Evolutionary conservation across 2,888 invertebrate genomes (phyloP), one percentile per base, ranked within the genome.

Genomic region (Eurois occulta): DNA sequence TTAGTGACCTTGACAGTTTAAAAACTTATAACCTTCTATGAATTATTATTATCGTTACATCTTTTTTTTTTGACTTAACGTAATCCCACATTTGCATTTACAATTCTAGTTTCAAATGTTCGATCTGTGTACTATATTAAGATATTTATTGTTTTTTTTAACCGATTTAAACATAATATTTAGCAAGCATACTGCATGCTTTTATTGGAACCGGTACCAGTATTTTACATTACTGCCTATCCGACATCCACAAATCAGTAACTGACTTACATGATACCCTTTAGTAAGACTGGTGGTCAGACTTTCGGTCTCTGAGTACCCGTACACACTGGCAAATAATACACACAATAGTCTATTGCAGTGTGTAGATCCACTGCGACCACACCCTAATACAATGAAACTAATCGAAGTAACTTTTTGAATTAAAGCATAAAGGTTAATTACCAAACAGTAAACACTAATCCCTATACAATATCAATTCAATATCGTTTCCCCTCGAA

Each of bases 391-490:
- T 10, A 18, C 10, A 32, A 60, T 32, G 10, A 35, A 32, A 21
- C 60, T 62, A 62, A 62, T 62, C 32, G 60, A 62, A 35, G 21
- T 35, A 32, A 10, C 21, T 62, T 60, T 60, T 52, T 62, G 8
- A 76, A 82, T 46, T 8, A 46, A 58, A 46, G 1, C 13, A 67
- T 35, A 43, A 48, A 72, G 16, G 16, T 46, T 65, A 48, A 52
- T 72, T 52, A 65, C 52, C 46, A 72, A 38, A 16, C 28, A 60
- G 32, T 32, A 32, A 43, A 16, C 16, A 67, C 38, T 75, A 79
- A 72, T 83, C 38, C 55, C 38, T 32, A 32, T 4, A 60, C 32
- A 81, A 84, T 85, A 85, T 75, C 77, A 85, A 86, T 85, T 84
- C 64, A 69, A 79, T 80, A 72, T 35, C 75, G 65, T 80, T 85